These are phyloP conservation scores for Steromphala cineraria DNA, from an alignment of 2,888 invertebrate species.

Conservation along the genomic window DNA sequence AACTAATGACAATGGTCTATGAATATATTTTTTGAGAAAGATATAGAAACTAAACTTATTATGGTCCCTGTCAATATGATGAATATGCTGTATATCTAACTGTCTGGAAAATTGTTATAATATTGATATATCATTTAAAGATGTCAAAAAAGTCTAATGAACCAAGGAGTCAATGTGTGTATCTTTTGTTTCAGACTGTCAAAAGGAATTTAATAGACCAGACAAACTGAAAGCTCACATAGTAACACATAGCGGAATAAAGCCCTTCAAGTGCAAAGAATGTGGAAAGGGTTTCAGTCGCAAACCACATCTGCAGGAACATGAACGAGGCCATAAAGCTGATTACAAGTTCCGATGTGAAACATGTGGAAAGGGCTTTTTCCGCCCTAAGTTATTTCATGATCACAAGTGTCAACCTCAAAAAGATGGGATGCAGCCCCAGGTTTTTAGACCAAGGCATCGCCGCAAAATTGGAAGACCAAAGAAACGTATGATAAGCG, in stretches of 20 bases:
- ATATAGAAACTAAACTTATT: too few relatives aligned
- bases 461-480: constrained; percentile 65
- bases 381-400: constrained; percentile 64
- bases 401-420: constrained; percentile 68
- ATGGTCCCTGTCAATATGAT: too few relatives aligned
- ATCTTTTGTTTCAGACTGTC: constrained; percentile 77
- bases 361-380: constrained; percentile 69
- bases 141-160: background rate
- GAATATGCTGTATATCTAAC: too few relatives aligned
- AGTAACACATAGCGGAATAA: constrained; percentile 79
- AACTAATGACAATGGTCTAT: too few relatives aligned
- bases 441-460: constrained; percentile 54
- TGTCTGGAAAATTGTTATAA: too few relatives aligned
- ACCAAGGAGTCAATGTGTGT: background rate
- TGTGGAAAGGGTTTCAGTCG: constrained; percentile 74
- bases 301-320: constrained; percentile 72
- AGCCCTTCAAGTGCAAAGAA: constrained; percentile 73
- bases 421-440: constrained; percentile 48
- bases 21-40: too few relatives aligned
- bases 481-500: constrained; percentile 51
- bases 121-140: too few relatives aligned
- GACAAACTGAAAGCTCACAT: constrained; percentile 81
- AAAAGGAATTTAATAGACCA: constrained; percentile 81
- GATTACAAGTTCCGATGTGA: constrained; percentile 67
- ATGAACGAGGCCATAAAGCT: constrained; percentile 70